Percentiles rank a stretch among this genome's conserved stretches.
phyloP scores from a whole-genome alignment of 2,113 vertebrate genomes.

The Origma solitaria region DNA sequence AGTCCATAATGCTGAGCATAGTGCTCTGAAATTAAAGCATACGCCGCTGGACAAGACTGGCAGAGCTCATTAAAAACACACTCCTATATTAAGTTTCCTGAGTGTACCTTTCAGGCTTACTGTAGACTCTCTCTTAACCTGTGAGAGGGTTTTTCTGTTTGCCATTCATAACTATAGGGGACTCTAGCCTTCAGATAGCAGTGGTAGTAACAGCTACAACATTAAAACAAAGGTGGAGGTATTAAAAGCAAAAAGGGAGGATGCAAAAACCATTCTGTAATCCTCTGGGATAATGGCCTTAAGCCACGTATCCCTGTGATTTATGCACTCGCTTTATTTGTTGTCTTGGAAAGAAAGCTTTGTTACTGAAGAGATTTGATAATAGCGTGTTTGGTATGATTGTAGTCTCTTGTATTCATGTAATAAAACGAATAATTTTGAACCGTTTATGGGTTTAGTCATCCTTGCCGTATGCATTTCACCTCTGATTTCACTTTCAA shows the following conservation, averaged over 20 bases:
- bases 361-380: conserved; percentile 58
- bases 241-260: neutral
- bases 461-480: neutral
- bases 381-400: conserved; percentile 39
- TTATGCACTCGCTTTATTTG: conserved; percentile 64
- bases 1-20: neutral
- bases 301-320: conserved; percentile 31
- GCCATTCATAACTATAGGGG: conserved; percentile 11
- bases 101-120: conserved; percentile 26
- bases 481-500: conserved; percentile 3
- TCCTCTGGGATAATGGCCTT: conserved; percentile 50
- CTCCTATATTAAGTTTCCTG: neutral
- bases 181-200: neutral
- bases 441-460: neutral
- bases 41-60: neutral
- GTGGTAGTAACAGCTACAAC: conserved; percentile 33
- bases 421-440: conserved; percentile 31
- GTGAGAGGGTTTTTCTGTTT: conserved; percentile 44
- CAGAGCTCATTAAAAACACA: neutral
- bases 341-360: conserved; percentile 40
- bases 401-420: conserved; percentile 23
- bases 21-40: neutral
- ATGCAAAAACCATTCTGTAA: neutral
- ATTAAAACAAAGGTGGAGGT: conserved; percentile 32
- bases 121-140: neutral